Evolutionary conservation across 2,113 vertebrate genomes (phyloP), one percentile per base, ranked within the genome.

Genomic region (Lates calcarifer): DNA sequence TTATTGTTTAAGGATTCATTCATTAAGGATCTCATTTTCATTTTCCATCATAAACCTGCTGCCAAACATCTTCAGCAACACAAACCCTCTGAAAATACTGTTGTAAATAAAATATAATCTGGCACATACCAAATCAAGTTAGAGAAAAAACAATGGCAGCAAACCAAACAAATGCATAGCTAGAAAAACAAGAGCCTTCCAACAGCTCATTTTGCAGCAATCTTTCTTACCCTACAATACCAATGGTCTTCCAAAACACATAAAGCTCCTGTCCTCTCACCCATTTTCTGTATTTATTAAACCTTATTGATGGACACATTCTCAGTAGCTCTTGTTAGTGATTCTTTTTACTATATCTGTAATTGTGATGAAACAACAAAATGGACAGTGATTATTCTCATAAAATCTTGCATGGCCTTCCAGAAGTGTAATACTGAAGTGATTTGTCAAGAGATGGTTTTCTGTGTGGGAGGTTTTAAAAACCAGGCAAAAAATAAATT

Each of bases 371-470:
- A 65, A 73, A 61, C 15, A 70, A 81, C 37, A 69, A 69, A 74
- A 41, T 69, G 51, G 22, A 65, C 53, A 73, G 75, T 79, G 70
- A 85, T 88, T 86, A 82, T 87, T 83, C 51, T 79, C 29, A 28
- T 53, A 60, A 86, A 79, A 69, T 79, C 24, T 79, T 29, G 33
- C 12, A 14, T 72, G 56, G 80, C 74, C 82, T 74, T 80, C 49
- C 51, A 62, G 65, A 87, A 84, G 76, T 56, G 66, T 35, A 73
- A 87, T 76, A 51, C 72, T 66, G 58, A 73, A 84, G 64, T 87
- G 65, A 90, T 93, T 94, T 91, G 83, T 93, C 88, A 87, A 86
- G 81, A 89, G 72, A 88, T 87, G 72, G 70, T 84, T 91, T 88
- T 86, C 74, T 81, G 75, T 83, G 89, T 89, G 86, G 84, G 89